A percentile compares a stretch with the other conserved stretches of the same genome.
Evolutionary conservation across 2,797 vertebrate genomes (phyloP).

Genomic region (Falco concolor): DNA sequence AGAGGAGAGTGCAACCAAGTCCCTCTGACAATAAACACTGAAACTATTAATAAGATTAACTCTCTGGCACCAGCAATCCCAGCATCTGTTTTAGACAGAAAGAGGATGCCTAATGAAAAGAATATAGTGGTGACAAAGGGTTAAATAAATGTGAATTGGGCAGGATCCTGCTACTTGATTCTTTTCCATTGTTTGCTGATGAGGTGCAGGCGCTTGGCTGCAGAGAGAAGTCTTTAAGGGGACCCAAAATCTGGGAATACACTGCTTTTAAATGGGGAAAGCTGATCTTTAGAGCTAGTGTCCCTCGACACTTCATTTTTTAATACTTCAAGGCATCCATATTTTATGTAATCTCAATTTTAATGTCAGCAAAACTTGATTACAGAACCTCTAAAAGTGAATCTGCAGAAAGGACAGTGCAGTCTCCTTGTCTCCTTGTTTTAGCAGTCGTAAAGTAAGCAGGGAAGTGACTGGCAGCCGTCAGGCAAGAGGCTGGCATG

Average conservation of each 20-base stretch:
- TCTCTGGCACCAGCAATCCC: constrained; percentile 3
- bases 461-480: neutral
- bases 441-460: neutral
- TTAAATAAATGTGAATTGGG: constrained; percentile 26
- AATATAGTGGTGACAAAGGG: neutral
- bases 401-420: neutral
- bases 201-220: constrained; percentile 36
- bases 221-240: neutral
- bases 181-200: constrained; percentile 44
- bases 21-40: constrained; percentile 38
- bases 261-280: neutral
- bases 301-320: neutral
- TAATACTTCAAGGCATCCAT: neutral
- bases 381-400: neutral
- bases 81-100: neutral
- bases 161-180: constrained; percentile 2
- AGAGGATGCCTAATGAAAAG: constrained; percentile 5
- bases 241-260: neutral
- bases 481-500: neutral
- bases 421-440: neutral
- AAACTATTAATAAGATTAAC: constrained; percentile 28
- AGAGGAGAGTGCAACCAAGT: constrained; percentile 23
- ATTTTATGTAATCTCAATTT: constrained; percentile 6
- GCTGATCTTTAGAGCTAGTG: neutral
- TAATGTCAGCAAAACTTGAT: neutral